Conservation (phyloP, 2,888 invertebrate species). For the Halocaridina rubra region DNA sequence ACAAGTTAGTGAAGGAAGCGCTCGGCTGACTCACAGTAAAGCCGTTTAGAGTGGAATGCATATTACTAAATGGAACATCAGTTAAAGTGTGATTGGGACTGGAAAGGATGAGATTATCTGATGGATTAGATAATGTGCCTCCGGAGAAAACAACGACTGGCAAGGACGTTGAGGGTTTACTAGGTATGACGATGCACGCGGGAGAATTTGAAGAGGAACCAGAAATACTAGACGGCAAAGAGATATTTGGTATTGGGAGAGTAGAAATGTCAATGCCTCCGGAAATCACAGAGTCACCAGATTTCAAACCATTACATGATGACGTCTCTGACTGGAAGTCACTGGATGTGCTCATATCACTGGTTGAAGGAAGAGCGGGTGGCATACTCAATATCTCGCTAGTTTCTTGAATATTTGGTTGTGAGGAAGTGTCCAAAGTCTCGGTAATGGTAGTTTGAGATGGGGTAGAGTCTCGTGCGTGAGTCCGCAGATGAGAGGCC, state of each 20-base stretch:
- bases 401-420: not conserved
- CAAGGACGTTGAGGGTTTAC: conserved; percentile 5
- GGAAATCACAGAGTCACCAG: not conserved
- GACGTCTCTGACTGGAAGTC: conserved; percentile 7
- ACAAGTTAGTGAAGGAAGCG: not conserved
- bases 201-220: conserved; percentile 18
- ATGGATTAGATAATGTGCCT: not conserved
- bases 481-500: conserved; percentile 43
- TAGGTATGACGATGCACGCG: conserved; percentile 26
- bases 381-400: not conserved
- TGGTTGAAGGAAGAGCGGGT: not conserved
- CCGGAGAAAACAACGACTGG: not conserved
- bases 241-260: not conserved
- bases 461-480: not conserved
- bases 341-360: not conserved
- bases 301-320: not conserved
- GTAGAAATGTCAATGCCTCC: not conserved
- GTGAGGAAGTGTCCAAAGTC: not conserved
- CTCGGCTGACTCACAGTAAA: not conserved
- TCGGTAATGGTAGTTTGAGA: not conserved
- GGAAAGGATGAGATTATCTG: conserved; percentile 3
- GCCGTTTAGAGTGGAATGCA: not conserved
- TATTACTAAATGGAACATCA: not conserved
- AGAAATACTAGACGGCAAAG: not conserved
- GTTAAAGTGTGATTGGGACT: not conserved